These are phyloP conservation scores for Clarias magur DNA, from an alignment of 2,113 vertebrate genomes.

Conservation along the genomic window DNA sequence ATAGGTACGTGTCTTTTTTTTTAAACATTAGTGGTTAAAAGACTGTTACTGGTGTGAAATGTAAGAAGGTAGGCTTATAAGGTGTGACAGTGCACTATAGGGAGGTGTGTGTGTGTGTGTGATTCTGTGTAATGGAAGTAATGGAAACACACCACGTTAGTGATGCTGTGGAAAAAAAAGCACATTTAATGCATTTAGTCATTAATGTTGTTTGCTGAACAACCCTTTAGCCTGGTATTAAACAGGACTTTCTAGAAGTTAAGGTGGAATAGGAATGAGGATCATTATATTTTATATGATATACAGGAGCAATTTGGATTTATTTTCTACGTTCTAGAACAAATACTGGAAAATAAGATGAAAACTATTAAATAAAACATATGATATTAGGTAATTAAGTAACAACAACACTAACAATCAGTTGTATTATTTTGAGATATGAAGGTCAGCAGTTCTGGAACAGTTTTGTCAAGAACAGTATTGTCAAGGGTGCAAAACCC, in stretches of 20 bases:
- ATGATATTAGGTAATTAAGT: too few species aligned
- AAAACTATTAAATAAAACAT: too few species aligned
- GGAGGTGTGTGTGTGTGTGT: not conserved
- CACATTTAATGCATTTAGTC: not conserved
- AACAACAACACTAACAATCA: too few species aligned
- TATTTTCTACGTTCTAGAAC: too few species aligned
- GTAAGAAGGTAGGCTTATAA: not conserved
- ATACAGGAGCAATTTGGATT: too few species aligned
- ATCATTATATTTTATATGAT: not conserved
- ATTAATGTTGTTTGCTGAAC: constrained; percentile 25
- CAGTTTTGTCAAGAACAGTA: too few species aligned
- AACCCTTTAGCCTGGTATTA: not conserved
- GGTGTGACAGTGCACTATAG: not conserved
- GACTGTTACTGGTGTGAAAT: not conserved
- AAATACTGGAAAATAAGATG: too few species aligned
- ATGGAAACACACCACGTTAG: not conserved
- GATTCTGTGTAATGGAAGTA: not conserved
- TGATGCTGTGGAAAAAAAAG: too few species aligned
- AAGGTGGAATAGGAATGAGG: not conserved
- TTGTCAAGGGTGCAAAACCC: too few species aligned
- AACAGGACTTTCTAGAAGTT: not conserved
- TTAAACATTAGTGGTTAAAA: not conserved
- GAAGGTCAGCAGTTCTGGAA: too few species aligned
- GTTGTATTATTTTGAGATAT: too few species aligned
- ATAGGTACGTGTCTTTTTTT: not conserved